phyloP scores from a whole-genome alignment of 2,888 invertebrate genomes.

The Mythimna ferrago region DNA sequence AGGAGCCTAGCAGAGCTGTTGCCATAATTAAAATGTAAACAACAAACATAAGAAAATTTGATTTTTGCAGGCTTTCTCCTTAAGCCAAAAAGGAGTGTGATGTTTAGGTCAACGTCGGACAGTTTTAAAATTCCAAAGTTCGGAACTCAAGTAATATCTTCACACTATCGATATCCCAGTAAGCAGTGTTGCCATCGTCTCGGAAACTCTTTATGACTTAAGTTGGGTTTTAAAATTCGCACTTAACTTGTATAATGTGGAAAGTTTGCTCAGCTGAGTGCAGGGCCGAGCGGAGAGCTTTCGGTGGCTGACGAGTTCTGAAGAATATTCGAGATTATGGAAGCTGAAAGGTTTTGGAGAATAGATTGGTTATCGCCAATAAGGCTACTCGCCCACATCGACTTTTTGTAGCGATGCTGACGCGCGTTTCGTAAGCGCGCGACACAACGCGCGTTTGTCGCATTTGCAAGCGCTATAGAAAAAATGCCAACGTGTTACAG shows the following conservation, averaged over 20 bases:
- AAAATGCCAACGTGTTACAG: too few relatives aligned
- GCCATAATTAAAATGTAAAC: too few relatives aligned
- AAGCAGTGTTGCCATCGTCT: constrained; percentile 12
- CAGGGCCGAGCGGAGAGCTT: constrained; percentile 7
- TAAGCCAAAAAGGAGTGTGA: too few relatives aligned
- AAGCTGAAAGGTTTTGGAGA: neutral
- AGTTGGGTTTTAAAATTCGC: constrained; percentile 51
- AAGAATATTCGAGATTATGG: constrained; percentile 10
- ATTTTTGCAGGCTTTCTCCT: too few relatives aligned
- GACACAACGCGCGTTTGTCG: too few relatives aligned
- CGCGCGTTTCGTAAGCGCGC: too few relatives aligned
- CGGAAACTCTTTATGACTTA: constrained; percentile 32
- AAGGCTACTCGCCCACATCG: too few relatives aligned
- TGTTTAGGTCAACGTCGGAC: too few relatives aligned
- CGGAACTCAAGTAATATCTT: neutral
- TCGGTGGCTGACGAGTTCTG: constrained; percentile 2
- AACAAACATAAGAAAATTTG: too few relatives aligned
- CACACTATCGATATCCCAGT: constrained; percentile 11
- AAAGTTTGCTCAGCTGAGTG: constrained; percentile 36
- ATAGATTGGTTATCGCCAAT: neutral
- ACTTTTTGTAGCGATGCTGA: too few relatives aligned
- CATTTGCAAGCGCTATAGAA: too few relatives aligned
- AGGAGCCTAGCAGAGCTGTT: too few relatives aligned
- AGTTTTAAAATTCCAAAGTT: neutral
- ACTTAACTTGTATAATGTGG: constrained; percentile 45